phyloP scores from a whole-genome alignment of 2,888 invertebrate genomes.

The Apamea epomidion region DNA sequence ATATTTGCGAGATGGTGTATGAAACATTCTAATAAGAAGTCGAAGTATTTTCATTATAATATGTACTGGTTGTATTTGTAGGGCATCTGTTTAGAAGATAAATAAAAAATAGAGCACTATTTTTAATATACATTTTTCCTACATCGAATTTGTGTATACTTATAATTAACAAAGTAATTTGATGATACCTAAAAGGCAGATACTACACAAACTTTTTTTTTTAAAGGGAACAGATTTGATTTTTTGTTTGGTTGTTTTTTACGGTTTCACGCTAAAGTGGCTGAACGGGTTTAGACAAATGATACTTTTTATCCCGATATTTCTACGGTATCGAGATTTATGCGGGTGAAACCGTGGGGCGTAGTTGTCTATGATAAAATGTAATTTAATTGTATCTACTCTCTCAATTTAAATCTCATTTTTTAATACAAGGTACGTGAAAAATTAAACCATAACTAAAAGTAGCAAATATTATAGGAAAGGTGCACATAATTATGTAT shows the following conservation, averaged over 20 bases:
- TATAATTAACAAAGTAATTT: constrained; percentile 9
- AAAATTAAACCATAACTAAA: neutral
- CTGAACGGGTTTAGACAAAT: too few relatives aligned
- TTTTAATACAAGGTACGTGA: neutral
- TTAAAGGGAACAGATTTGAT: too few relatives aligned
- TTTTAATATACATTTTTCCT: neutral
- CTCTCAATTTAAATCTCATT: neutral
- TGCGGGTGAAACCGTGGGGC: too few relatives aligned
- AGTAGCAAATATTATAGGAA: neutral
- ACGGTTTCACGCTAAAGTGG: too few relatives aligned
- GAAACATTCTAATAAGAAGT: constrained; percentile 22
- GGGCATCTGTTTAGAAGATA: neutral
- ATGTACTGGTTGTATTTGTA: constrained; percentile 7
- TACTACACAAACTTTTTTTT: too few relatives aligned
- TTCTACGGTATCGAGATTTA: too few relatives aligned
- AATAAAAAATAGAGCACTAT: neutral
- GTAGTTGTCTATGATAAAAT: neutral
- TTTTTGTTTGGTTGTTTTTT: too few relatives aligned
- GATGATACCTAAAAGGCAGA: neutral
- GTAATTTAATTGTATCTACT: neutral
- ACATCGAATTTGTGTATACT: neutral
- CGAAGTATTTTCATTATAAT: constrained; percentile 5
- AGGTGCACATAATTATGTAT: neutral
- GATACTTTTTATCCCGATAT: too few relatives aligned
- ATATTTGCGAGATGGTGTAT: constrained; percentile 38